These are phyloP conservation scores for Mimas tiliae DNA, from an alignment of 2,888 invertebrate genomes.

Conservation along the genomic window DNA sequence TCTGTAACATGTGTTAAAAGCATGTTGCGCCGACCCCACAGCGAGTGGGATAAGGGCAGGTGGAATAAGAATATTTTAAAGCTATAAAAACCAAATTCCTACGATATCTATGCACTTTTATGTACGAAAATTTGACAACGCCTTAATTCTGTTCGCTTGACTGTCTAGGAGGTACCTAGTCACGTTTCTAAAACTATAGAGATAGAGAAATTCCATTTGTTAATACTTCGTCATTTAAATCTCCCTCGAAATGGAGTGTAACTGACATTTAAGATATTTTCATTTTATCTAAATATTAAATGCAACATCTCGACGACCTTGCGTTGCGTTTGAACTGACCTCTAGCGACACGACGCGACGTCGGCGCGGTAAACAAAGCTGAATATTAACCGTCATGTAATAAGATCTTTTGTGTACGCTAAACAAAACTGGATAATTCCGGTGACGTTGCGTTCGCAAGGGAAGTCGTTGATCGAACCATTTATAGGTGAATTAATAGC, in stretches of 20 bases:
- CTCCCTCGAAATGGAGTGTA: slow-evolving; percentile 8
- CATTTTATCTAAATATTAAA: slow-evolving; percentile 11
- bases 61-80: too few species aligned
- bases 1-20: too few species aligned
- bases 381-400: slow-evolving; percentile 19
- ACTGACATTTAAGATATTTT: slow-evolving; percentile 1
- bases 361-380: neutral
- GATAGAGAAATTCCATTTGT: neutral
- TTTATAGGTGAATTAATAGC: too few species aligned
- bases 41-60: too few species aligned
- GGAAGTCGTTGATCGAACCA: too few species aligned
- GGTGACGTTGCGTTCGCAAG: neutral
- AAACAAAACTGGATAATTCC: slow-evolving; percentile 17
- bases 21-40: too few species aligned
- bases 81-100: too few species aligned
- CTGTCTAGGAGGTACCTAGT: too few species aligned
- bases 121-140: too few species aligned
- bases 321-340: slow-evolving; percentile 26
- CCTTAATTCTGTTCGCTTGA: too few species aligned
- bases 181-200: too few species aligned
- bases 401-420: slow-evolving; percentile 22
- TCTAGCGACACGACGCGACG: slow-evolving; percentile 6
- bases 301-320: slow-evolving; percentile 7
- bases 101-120: too few species aligned
- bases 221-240: neutral